phyloP scores from a whole-genome alignment of 2,888 invertebrate species.

The Drosophila prostipennis region DNA sequence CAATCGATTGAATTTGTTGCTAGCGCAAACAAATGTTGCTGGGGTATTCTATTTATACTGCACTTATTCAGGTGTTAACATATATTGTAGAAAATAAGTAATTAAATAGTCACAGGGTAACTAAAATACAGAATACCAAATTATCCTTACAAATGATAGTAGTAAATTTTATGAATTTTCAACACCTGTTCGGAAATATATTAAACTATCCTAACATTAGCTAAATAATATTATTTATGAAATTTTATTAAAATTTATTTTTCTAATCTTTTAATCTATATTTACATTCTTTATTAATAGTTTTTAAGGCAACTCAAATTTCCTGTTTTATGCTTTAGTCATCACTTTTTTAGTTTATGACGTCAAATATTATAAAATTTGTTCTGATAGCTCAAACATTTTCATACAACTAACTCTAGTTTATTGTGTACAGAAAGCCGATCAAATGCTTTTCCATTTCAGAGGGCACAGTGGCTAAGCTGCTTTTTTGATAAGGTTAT shows the following conservation, averaged over 20 bases:
- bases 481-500: constrained; percentile 24
- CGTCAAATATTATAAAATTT: background rate
- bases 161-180: too few species aligned
- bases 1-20: constrained; percentile 36
- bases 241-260: too few species aligned
- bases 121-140: too few species aligned
- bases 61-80: constrained; percentile 6
- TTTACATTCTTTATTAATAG: too few species aligned
- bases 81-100: background rate
- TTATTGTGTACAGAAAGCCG: constrained; percentile 30
- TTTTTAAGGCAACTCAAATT: too few species aligned
- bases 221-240: too few species aligned
- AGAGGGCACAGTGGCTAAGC: constrained; percentile 6
- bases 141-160: too few species aligned
- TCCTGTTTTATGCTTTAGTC: too few species aligned
- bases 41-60: constrained; percentile 10
- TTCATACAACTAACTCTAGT: constrained; percentile 27
- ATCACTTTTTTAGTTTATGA: too few species aligned
- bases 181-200: too few species aligned
- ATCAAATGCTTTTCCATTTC: constrained; percentile 27
- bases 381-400: constrained; percentile 9
- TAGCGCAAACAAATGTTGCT: constrained; percentile 4
- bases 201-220: too few species aligned
- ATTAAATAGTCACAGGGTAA: background rate
- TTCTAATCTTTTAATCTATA: too few species aligned